Percentiles rank a stretch among this genome's conserved stretches.
Conservation (phyloP, 1,140 invertebrate species). For the Branchinecta lindahli region DNA sequence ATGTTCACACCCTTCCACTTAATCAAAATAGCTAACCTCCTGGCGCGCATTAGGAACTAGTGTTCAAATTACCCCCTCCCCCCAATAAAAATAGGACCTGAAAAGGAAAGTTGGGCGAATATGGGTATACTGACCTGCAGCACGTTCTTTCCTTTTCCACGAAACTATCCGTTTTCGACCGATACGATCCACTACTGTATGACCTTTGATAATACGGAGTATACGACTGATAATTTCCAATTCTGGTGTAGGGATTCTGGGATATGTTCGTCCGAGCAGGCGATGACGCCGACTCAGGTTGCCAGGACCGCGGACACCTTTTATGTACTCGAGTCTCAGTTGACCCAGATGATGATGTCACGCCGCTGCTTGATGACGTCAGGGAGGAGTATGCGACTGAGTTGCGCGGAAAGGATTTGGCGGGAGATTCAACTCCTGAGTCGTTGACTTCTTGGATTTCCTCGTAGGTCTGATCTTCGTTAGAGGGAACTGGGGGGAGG, state of each 20-base stretch:
- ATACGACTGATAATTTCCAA: background rate
- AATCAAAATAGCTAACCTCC: no score
- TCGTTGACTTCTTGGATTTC: background rate
- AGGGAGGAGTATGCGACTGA: background rate
- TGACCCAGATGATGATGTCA: background rate
- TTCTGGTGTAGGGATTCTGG: background rate
- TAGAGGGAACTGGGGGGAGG: background rate
- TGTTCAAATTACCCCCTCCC: no score
- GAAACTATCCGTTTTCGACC: background rate
- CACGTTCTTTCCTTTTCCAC: background rate
- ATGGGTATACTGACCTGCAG: background rate
- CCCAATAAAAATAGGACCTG: no score
- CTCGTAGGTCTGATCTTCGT: background rate
- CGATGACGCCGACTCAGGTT: background rate
- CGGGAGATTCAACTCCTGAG: background rate
- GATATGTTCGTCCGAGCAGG: background rate
- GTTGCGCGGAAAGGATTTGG: background rate
- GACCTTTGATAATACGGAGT: slow-evolving; percentile 2
- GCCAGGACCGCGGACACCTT: background rate
- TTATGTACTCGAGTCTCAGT: background rate
- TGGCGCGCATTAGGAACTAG: no score
- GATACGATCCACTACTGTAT: background rate
- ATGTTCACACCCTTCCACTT: no score
- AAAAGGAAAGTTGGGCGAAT: background rate
- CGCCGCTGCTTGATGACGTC: background rate